phyloP scores from a whole-genome alignment of 2,888 invertebrate species.

The Drosophila mulleri region DNA sequence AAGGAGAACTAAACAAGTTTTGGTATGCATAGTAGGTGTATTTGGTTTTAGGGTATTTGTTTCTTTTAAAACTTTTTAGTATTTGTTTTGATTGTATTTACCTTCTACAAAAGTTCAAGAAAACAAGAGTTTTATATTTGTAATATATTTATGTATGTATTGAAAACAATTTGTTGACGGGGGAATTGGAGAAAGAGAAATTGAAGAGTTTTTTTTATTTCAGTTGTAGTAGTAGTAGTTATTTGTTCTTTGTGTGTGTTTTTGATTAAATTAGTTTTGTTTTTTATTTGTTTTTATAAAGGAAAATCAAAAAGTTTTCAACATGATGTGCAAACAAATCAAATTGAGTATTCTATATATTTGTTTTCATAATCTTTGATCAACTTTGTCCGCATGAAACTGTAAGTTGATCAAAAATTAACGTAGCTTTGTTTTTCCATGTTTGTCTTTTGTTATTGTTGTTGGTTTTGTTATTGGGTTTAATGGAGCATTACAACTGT shows the following conservation, averaged over 20 bases:
- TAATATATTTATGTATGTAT: conserved; percentile 65
- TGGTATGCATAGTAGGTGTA: conserved; percentile 67
- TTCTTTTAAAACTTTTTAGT: conserved; percentile 54
- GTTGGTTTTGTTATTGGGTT: conserved; percentile 43
- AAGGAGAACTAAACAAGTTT: conserved; percentile 39
- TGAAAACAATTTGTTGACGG: conserved; percentile 61
- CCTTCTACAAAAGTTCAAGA: conserved; percentile 85
- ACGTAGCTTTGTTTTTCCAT: conserved; percentile 33
- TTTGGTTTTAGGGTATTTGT: conserved; percentile 37
- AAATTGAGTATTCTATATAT: conserved; percentile 23
- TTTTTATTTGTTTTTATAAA: background rate
- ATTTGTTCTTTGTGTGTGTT: conserved; percentile 45
- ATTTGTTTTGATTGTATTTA: conserved; percentile 81
- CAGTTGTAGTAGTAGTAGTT: conserved; percentile 53
- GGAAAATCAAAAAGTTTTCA: conserved; percentile 45
- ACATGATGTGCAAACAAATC: conserved; percentile 47
- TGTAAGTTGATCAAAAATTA: conserved; percentile 45
- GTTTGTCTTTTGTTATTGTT: conserved; percentile 44
- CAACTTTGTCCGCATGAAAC: conserved; percentile 29
- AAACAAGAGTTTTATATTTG: conserved; percentile 77
- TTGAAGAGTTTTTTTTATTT: conserved; percentile 73
- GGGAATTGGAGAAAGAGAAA: conserved; percentile 81
- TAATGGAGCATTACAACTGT: conserved; percentile 32
- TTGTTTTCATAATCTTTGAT: conserved; percentile 29
- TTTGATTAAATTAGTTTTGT: conserved; percentile 33